phyloP scores from a whole-genome alignment of 2,113 vertebrate species.

The Lathamus discolor region DNA sequence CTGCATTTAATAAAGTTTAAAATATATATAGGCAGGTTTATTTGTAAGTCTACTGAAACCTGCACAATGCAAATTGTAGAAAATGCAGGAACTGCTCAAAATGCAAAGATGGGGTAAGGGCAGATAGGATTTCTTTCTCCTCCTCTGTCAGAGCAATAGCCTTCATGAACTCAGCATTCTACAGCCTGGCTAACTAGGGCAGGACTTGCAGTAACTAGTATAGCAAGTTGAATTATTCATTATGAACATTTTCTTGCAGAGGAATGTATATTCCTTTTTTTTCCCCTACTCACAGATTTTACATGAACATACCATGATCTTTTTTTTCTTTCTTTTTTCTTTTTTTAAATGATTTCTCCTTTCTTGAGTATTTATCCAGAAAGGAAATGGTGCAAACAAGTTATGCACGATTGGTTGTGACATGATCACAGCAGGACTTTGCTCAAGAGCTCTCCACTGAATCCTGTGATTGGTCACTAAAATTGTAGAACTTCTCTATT shows the following conservation, averaged over 20 bases:
- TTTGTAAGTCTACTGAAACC: neutral
- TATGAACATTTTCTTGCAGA: neutral
- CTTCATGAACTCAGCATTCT: conserved; percentile 52
- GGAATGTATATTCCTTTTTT: neutral
- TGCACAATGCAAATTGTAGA: neutral
- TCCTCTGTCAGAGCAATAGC: neutral
- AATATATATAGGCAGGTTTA: neutral
- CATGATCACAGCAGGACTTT: neutral
- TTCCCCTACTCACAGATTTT: neutral
- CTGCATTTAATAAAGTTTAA: neutral
- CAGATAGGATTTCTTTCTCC: neutral
- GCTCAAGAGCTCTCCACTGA: neutral
- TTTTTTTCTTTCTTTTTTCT: too few species aligned
- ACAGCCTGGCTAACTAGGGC: conserved; percentile 47
- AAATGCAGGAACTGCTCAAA: neutral
- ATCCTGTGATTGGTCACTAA: neutral
- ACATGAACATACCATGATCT: neutral
- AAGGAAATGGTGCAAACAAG: neutral
- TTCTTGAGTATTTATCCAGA: neutral
- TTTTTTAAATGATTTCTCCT: neutral
- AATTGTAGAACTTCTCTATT: neutral
- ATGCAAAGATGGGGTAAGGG: neutral
- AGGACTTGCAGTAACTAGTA: conserved; percentile 47
- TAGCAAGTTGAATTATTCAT: conserved; percentile 59
- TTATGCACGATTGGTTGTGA: neutral